These are phyloP conservation scores for Diprion similis DNA, from an alignment of 1,140 invertebrate genomes.

Conservation along the genomic window DNA sequence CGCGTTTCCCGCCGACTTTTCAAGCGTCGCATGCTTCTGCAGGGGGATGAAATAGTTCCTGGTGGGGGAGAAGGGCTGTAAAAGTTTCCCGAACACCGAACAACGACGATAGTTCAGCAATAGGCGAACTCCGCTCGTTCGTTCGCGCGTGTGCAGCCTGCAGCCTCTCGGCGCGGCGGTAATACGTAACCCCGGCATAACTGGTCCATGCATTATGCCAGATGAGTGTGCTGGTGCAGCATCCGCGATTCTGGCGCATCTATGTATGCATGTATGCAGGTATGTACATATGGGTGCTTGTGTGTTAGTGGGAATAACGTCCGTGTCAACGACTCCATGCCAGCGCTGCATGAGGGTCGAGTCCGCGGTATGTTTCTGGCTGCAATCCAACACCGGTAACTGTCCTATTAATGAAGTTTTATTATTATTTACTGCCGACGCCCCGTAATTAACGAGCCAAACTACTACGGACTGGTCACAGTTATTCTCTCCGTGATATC, in stretches of 20 bases:
- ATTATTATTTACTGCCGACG: conserved; percentile 61
- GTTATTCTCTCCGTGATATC: too few relatives aligned
- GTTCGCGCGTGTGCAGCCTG: background rate
- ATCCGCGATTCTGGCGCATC: background rate
- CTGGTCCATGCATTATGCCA: background rate
- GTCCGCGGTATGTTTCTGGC: conserved; percentile 53
- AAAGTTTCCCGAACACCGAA: background rate
- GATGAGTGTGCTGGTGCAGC: background rate
- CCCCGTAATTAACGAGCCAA: conserved; percentile 25
- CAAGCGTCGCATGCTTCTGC: too few relatives aligned
- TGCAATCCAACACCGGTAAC: conserved; percentile 51
- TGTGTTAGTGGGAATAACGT: too few relatives aligned
- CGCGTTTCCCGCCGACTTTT: too few relatives aligned
- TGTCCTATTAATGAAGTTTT: conserved; percentile 61
- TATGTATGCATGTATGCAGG: background rate
- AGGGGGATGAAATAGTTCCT: too few relatives aligned
- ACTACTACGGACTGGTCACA: too few relatives aligned
- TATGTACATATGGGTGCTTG: too few relatives aligned
- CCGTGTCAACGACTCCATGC: background rate
- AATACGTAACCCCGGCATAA: conserved; percentile 2
- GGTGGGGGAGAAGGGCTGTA: too few relatives aligned
- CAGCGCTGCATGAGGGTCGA: background rate
- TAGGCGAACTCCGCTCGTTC: background rate
- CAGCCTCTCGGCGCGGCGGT: background rate
- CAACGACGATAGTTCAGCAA: background rate